Evolutionary conservation across 2,113 vertebrate species (phyloP).

Genomic region (Cervus canadensis): DNA sequence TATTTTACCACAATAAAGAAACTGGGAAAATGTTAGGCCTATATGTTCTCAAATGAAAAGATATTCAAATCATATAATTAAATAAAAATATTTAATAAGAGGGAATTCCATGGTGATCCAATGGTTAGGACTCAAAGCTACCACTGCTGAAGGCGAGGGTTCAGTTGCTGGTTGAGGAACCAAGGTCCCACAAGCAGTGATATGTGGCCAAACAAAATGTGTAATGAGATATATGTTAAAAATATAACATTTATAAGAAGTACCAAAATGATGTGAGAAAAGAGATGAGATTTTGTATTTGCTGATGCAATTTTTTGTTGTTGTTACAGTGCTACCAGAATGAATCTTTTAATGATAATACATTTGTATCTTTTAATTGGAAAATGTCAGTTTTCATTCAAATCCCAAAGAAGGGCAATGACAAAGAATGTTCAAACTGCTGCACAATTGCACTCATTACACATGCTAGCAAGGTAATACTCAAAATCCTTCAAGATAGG

Average conservation of each 20-base stretch:
- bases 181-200: neutral
- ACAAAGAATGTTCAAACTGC: neutral
- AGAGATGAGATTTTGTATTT: neutral
- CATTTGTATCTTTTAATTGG: neutral
- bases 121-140: neutral
- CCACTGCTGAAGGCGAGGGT: neutral
- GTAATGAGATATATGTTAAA: neutral
- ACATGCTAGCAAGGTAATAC: neutral
- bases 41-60: neutral
- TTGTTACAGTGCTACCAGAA: neutral
- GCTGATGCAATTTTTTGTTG: neutral
- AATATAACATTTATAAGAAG: neutral
- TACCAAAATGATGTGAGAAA: neutral
- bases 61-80: neutral
- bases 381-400: neutral
- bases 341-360: neutral
- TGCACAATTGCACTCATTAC: neutral
- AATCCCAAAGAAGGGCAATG: neutral
- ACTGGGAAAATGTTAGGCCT: neutral
- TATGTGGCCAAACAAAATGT: neutral
- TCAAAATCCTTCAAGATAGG: neutral
- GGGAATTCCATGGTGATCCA: neutral
- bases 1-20: neutral
- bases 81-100: neutral
- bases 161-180: neutral